Conservation (phyloP, 2,797 vertebrate species). For the Falco peregrinus region DNA sequence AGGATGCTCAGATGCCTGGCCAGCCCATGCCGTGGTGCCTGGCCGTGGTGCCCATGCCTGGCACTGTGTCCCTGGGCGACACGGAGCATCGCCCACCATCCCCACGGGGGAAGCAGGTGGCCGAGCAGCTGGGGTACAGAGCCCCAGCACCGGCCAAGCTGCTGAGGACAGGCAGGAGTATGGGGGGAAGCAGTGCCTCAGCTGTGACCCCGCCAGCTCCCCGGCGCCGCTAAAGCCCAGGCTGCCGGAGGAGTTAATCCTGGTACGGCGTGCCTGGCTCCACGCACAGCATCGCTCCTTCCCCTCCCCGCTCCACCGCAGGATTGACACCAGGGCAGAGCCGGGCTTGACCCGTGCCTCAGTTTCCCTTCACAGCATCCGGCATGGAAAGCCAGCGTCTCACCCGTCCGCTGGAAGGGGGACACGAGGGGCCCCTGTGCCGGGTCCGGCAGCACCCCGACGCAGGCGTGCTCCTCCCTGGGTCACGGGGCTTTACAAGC, state of each 20-base stretch:
- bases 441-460: neutral
- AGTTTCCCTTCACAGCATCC: neutral
- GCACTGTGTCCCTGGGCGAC: neutral
- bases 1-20: neutral
- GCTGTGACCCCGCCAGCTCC: neutral
- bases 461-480: neutral
- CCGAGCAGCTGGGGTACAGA: neutral
- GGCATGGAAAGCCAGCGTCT: neutral
- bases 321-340: neutral
- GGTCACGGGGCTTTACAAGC: conserved; percentile 31
- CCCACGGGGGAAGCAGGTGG: neutral
- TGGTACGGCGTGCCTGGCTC: neutral
- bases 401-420: neutral
- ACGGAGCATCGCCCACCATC: neutral
- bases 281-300: neutral
- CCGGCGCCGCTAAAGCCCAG: neutral
- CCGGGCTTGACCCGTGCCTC: neutral
- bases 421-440: neutral
- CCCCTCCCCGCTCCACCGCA: neutral
- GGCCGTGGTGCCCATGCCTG: neutral
- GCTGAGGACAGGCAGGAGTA: neutral
- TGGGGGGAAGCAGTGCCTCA: accelerated
- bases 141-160: accelerated
- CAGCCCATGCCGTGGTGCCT: accelerated
- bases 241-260: neutral